Evolutionary conservation across 2,888 invertebrate species (phyloP), one percentile per base, ranked within the genome.

Genomic region (Drosophila sordidapex): DNA sequence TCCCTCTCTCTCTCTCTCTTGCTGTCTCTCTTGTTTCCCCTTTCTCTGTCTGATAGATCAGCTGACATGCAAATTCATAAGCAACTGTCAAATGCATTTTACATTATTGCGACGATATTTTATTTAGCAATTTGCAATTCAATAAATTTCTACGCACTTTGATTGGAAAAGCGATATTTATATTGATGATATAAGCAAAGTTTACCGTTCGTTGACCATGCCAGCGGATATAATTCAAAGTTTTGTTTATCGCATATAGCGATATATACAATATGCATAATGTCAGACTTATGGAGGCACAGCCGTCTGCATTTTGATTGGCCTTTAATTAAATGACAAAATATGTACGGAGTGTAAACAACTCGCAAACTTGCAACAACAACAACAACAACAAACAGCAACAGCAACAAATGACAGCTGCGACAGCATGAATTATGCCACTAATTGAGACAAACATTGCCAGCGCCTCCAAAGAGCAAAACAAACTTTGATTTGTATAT

Each of bases 291-390:
- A 31, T 31, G 15, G 33, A 35, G 21, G 10, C 3, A 31, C 29
- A 73, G 68, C 69, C 79, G 86, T 84, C 83, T 82, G 84, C 82
- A 69, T 74, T 83, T 77, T 83, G 84, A 85, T 85, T 85, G 88
- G 86, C 80, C 77, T 85, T 85, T 85, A 85, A 85, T 86, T 88
- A 86, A 85, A 85, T 88, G 88, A 80, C 86, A 85, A 85, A 88
- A 88, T 84, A 85, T 87, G 83, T 84, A 66, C 85, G 69, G 72
- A 85, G 70, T 74, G 76, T 79, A 83, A 88, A 82, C 86, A 85
- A 73, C 69, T 70, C 62, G 69, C 80, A 57, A 61, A 43, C 67
- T 66, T 49, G 67, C 68, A 57, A 51, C 67, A 67, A 51, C 67
- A 67, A 35, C 38, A 31, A 21, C 48, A 15, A 2, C 67, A 31